phyloP scores from a whole-genome alignment of 35 echinoderm and acorn worm species.

The Apostichopus japonicus region DNA sequence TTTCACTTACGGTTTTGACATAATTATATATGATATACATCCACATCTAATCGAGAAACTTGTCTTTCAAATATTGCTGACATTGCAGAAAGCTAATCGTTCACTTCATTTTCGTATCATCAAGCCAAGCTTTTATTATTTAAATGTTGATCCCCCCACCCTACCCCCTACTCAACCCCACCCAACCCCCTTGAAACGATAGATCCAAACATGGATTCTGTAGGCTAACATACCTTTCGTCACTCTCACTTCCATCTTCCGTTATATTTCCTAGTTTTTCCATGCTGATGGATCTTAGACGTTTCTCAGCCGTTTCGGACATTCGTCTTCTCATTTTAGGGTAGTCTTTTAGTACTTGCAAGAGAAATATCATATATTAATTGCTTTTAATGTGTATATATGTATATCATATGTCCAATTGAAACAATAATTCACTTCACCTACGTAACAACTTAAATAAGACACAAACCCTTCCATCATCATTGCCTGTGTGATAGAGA shows the following conservation, averaged over 20 bases:
- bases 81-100: too few relatives aligned
- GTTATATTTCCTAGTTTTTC: not conserved
- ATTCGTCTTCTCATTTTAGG: conserved; percentile 74
- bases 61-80: too few relatives aligned
- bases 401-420: too few relatives aligned
- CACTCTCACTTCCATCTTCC: not conserved
- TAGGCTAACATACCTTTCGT: not conserved
- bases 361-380: not conserved
- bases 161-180: not conserved
- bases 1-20: too few relatives aligned
- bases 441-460: too few relatives aligned
- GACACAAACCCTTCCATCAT: too few relatives aligned
- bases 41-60: too few relatives aligned
- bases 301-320: conserved; percentile 59
- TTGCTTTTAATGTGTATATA: too few relatives aligned
- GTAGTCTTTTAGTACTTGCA: conserved; percentile 76
- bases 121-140: not conserved
- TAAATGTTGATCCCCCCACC: not conserved
- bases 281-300: conserved; percentile 48
- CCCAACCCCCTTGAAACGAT: not conserved
- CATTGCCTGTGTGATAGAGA: too few relatives aligned
- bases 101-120: too few relatives aligned
- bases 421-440: too few relatives aligned
- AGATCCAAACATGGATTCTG: not conserved
- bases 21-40: too few relatives aligned